Evolutionary conservation across 92 coral and sea anemone species (phyloP).

Genomic region (Desmophyllum pertusum): DNA sequence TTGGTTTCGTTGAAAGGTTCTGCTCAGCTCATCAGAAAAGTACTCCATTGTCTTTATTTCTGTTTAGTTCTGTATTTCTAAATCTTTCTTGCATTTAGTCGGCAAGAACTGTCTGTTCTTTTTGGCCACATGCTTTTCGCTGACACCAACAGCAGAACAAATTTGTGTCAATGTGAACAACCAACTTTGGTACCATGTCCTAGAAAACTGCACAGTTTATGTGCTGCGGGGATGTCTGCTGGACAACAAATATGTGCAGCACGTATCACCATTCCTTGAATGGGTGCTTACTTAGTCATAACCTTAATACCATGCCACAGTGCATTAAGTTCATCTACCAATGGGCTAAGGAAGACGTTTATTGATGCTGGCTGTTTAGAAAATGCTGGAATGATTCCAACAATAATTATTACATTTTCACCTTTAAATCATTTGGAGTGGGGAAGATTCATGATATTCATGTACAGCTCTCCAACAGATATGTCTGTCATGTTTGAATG

Average conservation of each 20-base stretch:
- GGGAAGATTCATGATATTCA: neutral
- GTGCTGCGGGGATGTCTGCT: slow-evolving; percentile 69
- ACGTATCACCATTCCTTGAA: slow-evolving; percentile 18
- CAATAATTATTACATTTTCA: slow-evolving; percentile 12
- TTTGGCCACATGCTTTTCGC: too few relatives aligned
- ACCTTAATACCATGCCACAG: slow-evolving; percentile 26
- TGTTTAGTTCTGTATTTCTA: too few relatives aligned
- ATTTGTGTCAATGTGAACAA: too few relatives aligned
- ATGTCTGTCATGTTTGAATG: too few relatives aligned
- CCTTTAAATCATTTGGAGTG: neutral
- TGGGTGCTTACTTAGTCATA: neutral
- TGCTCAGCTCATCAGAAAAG: too few relatives aligned
- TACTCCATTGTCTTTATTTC: too few relatives aligned
- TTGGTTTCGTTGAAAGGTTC: too few relatives aligned
- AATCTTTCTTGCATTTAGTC: too few relatives aligned
- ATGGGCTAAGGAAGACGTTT: neutral
- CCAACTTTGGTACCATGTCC: slow-evolving; percentile 64
- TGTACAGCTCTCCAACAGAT: neutral
- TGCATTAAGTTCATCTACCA: slow-evolving; percentile 43
- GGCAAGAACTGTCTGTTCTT: too few relatives aligned
- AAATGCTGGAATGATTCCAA: slow-evolving; percentile 50
- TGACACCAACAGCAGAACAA: too few relatives aligned
- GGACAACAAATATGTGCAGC: slow-evolving; percentile 68
- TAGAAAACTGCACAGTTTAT: slow-evolving; percentile 70
- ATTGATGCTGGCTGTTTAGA: neutral